phyloP scores from a whole-genome alignment of 1,140 invertebrate genomes.

The Saccostrea glomerata region DNA sequence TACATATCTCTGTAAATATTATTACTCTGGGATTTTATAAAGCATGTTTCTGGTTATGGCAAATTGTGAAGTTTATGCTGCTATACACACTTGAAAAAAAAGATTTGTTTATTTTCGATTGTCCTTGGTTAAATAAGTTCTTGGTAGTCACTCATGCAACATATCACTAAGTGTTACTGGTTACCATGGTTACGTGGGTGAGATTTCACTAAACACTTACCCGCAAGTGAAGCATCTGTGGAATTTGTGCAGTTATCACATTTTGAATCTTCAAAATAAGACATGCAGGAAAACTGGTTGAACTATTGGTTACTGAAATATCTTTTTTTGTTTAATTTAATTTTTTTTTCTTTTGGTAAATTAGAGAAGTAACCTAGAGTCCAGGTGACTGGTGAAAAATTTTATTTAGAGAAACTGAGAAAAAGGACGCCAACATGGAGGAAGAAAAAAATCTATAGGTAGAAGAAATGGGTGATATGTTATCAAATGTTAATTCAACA shows the following conservation, averaged over 20 bases:
- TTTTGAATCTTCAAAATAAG: conserved; percentile 38
- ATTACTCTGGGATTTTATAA: background rate
- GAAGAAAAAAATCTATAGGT: conserved; percentile 4
- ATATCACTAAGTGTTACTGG: conserved; percentile 5
- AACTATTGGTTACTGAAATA: conserved; percentile 6
- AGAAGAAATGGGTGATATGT: conserved; percentile 15
- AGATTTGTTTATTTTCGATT: background rate
- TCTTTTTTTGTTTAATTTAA: background rate
- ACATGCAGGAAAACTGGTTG: conserved; percentile 31
- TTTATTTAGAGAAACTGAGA: background rate
- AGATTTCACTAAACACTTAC: conserved; percentile 25
- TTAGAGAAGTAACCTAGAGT: background rate
- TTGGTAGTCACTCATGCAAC: conserved; percentile 33
- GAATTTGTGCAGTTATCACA: conserved; percentile 38
- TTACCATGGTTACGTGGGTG: background rate
- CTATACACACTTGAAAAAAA: background rate
- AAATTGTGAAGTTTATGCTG: conserved; percentile 6
- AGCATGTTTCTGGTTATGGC: conserved; percentile 28
- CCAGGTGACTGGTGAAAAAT: background rate
- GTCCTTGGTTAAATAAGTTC: conserved; percentile 4
- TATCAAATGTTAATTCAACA: conserved; percentile 27
- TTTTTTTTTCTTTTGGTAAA: background rate
- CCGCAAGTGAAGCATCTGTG: background rate
- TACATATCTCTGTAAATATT: background rate
- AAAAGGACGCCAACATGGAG: background rate